A percentile compares a stretch with the other conserved stretches of the same genome.
Evolutionary conservation across 1,140 invertebrate genomes (phyloP).

Genomic region (Phymorhynchus buccinoides): DNA sequence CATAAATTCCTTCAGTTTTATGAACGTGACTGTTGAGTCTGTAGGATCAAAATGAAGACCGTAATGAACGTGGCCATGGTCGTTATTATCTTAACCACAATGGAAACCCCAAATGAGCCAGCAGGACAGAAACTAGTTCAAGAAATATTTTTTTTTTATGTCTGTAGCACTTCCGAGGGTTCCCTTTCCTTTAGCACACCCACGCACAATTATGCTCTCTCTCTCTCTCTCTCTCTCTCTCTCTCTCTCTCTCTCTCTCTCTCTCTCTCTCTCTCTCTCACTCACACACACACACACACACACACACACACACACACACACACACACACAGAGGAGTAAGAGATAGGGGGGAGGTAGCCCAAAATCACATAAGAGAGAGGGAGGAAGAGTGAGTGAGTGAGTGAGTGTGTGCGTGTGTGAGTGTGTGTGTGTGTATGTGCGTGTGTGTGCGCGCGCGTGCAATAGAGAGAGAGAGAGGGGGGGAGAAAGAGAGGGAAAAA

Average conservation of each 20-base stretch:
- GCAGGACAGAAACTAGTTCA: too few relatives aligned
- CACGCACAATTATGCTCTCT: neutral
- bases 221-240: neutral
- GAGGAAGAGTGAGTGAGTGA: neutral
- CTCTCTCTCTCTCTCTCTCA: neutral
- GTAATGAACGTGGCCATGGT: neutral
- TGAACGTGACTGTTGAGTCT: too few relatives aligned
- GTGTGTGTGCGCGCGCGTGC: neutral
- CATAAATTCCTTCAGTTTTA: too few relatives aligned
- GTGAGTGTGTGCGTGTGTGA: neutral
- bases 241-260: neutral
- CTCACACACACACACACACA: too few relatives aligned
- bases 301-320: too few relatives aligned
- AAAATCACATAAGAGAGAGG: neutral
- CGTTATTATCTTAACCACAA: neutral
- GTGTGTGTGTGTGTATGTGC: neutral
- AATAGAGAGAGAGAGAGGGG: neutral
- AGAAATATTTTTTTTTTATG: neutral
- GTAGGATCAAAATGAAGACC: neutral
- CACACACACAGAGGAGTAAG: too few relatives aligned
- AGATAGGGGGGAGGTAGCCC: too few relatives aligned
- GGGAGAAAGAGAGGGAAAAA: neutral
- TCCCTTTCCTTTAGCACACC: neutral
- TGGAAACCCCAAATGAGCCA: neutral
- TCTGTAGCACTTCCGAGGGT: neutral